Evolutionary conservation across 2,888 invertebrate species (phyloP), one percentile per base, ranked within the genome.

Genomic region (Allacma fusca): DNA sequence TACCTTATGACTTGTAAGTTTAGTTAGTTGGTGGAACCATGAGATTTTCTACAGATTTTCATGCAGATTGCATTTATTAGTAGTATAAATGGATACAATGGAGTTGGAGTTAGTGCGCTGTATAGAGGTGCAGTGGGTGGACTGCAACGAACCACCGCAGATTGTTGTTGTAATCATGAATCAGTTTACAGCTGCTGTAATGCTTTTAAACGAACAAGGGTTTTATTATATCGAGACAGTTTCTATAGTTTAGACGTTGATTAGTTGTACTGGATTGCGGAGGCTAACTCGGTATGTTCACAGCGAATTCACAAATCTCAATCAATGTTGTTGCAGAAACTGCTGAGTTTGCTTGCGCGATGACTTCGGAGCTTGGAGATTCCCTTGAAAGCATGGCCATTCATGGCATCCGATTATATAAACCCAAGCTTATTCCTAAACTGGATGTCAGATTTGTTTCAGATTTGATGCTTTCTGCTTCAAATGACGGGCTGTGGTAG

Each of bases 21-120:
- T 19, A 19, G 5, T 40, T 5, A 40, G 50, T 50, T 50, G 50
- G 50, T 50, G 50, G 50, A 50, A 50, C 50, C 19, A 50, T 50
- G 50, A 50, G 50, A 50, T 50, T 50, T 50, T 50, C 50, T 50
- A 50, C 50, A 50, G 50, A 50, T 50, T 50, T 50, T 50, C 50
- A 50, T 50, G 50, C 50, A 50, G n/a, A 12, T 50, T 50, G 19
- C 50, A 50, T 50, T 50, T 50, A 50, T 19, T 19, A 50, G 50
- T 50, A 50, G 50, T 16, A 16, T 50, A 19, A 19, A 50, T 50
- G 50, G 50, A 40, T 40, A 13, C 40, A 9, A 13, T 50, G 16
- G 16, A 50, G n/a, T 13, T 4, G 16, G 2, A 50, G 16, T 13
- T 50, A 50, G 50, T 50, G 50, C 50, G 50, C 50, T 50, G 16